Evolutionary conservation across 30 jellyfish, hydroid and myxozoan species (phyloP).

Genomic region (Pelagia noctiluca): DNA sequence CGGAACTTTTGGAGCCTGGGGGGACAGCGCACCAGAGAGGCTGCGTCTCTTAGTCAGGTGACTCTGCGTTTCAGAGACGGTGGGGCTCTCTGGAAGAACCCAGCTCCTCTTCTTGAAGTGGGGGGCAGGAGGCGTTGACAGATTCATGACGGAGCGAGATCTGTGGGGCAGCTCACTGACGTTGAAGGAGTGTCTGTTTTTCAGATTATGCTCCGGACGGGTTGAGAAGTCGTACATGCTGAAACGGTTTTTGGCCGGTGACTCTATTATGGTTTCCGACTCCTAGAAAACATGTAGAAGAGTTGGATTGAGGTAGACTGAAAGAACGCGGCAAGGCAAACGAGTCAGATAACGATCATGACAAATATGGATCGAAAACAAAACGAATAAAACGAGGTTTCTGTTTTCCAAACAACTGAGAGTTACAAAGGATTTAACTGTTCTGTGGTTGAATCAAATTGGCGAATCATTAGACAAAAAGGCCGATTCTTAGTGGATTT

Average conservation of each 20-base stretch:
- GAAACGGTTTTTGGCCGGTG: conserved; percentile 39
- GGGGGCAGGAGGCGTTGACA: conserved; percentile 17
- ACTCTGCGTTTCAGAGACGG: conserved; percentile 77
- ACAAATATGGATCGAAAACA: no score
- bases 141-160: conserved; percentile 64
- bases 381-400: no score
- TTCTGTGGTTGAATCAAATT: no score
- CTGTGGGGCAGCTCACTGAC: conserved; percentile 62
- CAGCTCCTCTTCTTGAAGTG: conserved; percentile 51
- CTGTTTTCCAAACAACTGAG: no score
- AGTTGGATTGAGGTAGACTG: no score
- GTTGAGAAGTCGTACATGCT: conserved; percentile 34
- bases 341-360: no score
- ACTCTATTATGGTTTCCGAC: conserved; percentile 28
- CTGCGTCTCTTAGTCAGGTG: conserved; percentile 67
- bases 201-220: background rate
- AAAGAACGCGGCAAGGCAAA: no score
- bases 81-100: conserved; percentile 86
- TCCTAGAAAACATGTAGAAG: no score
- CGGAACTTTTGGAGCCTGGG: conserved; percentile 70
- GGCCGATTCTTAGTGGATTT: no score
- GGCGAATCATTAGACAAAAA: no score
- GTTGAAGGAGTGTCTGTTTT: conserved; percentile 9
- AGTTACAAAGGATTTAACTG: no score
- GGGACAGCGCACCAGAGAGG: conserved; percentile 59